Evolutionary conservation across 2,888 invertebrate species (phyloP).

Genomic region (Erebia aethiops): DNA sequence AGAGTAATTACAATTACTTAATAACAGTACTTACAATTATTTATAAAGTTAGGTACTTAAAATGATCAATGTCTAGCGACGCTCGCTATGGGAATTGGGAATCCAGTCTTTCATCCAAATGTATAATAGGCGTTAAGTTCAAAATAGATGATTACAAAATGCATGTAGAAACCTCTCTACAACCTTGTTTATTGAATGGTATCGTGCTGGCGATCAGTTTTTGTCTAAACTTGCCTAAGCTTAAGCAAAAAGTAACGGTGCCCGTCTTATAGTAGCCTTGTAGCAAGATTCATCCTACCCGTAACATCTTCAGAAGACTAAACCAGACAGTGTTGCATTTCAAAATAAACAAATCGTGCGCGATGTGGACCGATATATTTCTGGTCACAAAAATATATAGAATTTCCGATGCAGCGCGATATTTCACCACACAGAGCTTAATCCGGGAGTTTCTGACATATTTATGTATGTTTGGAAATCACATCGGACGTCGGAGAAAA

Average conservation of each 20-base stretch:
- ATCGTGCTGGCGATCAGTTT: background rate
- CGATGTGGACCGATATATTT: slow-evolving; percentile 18
- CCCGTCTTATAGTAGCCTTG: background rate
- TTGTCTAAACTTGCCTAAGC: background rate
- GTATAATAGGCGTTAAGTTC: too few relatives aligned
- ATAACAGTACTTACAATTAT: too few relatives aligned
- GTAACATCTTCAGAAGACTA: background rate
- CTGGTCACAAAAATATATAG: slow-evolving; percentile 25
- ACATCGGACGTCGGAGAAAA: slow-evolving; percentile 9
- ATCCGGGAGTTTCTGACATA: slow-evolving; percentile 21
- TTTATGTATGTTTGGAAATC: slow-evolving; percentile 24
- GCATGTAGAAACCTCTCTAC: background rate
- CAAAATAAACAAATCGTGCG: slow-evolving; percentile 4
- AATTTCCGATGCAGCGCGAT: slow-evolving; percentile 22
- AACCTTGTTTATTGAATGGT: background rate
- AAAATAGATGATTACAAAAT: too few relatives aligned
- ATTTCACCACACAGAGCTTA: slow-evolving; percentile 20
- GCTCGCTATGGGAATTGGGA: too few relatives aligned
- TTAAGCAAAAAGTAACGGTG: background rate
- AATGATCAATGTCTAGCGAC: too few relatives aligned
- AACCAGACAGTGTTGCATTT: slow-evolving; percentile 13
- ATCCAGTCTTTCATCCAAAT: too few relatives aligned
- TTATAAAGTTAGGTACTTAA: too few relatives aligned
- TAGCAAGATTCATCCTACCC: background rate
- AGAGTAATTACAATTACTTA: too few relatives aligned